Evolutionary conservation across 2,113 vertebrate species (phyloP), one percentile per base, ranked within the genome.

Genomic region (Penelope pileata): DNA sequence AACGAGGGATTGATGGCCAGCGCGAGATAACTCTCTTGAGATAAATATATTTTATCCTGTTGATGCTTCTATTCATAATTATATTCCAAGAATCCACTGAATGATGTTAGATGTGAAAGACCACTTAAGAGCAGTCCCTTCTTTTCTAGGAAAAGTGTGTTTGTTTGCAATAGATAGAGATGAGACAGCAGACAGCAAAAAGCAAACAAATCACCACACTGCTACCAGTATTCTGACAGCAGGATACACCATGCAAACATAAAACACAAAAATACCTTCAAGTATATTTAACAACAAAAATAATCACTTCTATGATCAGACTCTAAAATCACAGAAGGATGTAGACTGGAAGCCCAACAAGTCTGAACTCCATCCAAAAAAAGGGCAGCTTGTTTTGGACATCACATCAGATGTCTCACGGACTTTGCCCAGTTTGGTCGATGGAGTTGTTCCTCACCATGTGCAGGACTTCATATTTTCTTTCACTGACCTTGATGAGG

Each of bases 41-140:
- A 96, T 83, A 75, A 94, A 94, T 81, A 51, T 32, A 72, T 90
- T 96, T 95, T 76, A 78, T 53, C 45, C 24, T 59, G 70, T 36
- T 87, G 47, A 89, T 90, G 54, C 24, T 92, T 90, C 75, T 70
- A 77, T 67, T 90, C 70, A 78, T 51, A 93, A 72, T 80, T 67
- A 58, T 54, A 80, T 74, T 88, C 72, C 21, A 84, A 50, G 77
- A 91, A 94, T 79, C 47, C 73, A 81, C 32, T 79, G 80, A 88
- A 54, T 34, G 1, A 54, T 2, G 4, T 51, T 69, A 87, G 50
- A 93, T 69, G 48, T 75, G 67, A 92, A 85, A 94, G 58, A 62
- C 1, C 7, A 22, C 84, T 73, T 59, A 66, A 74, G 10, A 86
- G 38, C 34, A 78, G 64, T 50, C 13, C 8, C 6, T 63, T 82